Evolutionary conservation across 53 echinoderm and acorn worm genomes (phyloP).

Genomic region (Hippasteria phrygiana): DNA sequence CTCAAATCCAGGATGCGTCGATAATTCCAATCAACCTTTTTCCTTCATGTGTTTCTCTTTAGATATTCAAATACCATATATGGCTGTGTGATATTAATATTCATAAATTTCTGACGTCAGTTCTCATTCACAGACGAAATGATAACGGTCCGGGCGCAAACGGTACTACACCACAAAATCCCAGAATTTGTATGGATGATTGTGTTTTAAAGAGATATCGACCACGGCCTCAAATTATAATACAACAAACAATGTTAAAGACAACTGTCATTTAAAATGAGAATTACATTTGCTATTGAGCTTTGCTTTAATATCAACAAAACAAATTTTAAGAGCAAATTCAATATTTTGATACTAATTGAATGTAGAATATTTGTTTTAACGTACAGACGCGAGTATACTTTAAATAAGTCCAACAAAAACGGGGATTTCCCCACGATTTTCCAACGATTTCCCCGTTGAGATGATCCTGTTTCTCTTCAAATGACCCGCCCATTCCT

Average conservation of each 20-base stretch:
- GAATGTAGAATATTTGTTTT: not conserved
- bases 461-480: not conserved
- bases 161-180: not conserved
- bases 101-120: not conserved
- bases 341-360: not conserved
- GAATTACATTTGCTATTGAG: no score
- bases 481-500: not conserved
- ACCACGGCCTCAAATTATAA: not conserved
- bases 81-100: not conserved
- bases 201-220: not conserved
- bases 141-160: not conserved
- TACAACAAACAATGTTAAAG: not conserved
- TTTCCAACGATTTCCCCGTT: conserved; percentile 7
- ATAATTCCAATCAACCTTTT: no score
- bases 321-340: no score
- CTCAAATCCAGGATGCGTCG: no score
- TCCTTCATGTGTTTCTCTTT: no score
- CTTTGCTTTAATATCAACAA: no score
- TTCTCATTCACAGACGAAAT: not conserved
- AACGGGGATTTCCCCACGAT: not conserved
- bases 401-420: not conserved
- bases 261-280: no score
- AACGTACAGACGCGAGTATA: not conserved
- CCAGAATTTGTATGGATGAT: not conserved
- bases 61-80: no score